phyloP scores from a whole-genome alignment of 2,113 vertebrate species.

The Dascyllus trimaculatus region DNA sequence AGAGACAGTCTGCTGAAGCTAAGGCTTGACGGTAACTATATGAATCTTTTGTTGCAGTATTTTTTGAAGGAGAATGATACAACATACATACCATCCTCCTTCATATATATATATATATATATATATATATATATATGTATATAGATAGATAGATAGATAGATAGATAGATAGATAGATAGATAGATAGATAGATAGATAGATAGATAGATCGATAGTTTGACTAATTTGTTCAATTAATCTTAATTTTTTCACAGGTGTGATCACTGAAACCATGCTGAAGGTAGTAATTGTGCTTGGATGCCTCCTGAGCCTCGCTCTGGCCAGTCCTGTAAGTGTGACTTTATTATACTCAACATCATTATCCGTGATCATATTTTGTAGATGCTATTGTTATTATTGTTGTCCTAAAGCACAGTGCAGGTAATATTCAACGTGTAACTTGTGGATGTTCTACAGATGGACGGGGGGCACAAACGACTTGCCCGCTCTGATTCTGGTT shows the following conservation, averaged over 20 bases:
- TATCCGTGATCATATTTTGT: too few species aligned
- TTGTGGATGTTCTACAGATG: neutral
- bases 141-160: too few species aligned
- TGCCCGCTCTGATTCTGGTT: neutral
- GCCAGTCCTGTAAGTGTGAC: constrained; percentile 70
- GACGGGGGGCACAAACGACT: neutral
- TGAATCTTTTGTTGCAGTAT: neutral
- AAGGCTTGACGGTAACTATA: constrained; percentile 38
- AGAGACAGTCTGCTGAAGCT: constrained; percentile 20
- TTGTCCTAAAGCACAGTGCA: too few species aligned
- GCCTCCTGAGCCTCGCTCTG: constrained; percentile 68
- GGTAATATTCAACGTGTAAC: neutral
- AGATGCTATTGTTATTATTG: neutral
- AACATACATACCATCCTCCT: too few species aligned
- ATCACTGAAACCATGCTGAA: constrained; percentile 74
- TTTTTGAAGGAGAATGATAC: neutral
- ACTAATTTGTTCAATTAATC: too few species aligned
- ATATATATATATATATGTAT: too few species aligned
- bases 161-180: too few species aligned
- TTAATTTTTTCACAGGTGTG: constrained; percentile 25
- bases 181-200: too few species aligned
- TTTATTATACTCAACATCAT: neutral
- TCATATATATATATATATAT: too few species aligned
- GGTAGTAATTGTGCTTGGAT: constrained; percentile 58
- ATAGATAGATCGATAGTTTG: too few species aligned